A percentile compares a stretch with the other conserved stretches of the same genome.
These are phyloP conservation scores for Drosophila bunnanda DNA, from an alignment of 2,888 invertebrate genomes.

Conservation along the genomic window DNA sequence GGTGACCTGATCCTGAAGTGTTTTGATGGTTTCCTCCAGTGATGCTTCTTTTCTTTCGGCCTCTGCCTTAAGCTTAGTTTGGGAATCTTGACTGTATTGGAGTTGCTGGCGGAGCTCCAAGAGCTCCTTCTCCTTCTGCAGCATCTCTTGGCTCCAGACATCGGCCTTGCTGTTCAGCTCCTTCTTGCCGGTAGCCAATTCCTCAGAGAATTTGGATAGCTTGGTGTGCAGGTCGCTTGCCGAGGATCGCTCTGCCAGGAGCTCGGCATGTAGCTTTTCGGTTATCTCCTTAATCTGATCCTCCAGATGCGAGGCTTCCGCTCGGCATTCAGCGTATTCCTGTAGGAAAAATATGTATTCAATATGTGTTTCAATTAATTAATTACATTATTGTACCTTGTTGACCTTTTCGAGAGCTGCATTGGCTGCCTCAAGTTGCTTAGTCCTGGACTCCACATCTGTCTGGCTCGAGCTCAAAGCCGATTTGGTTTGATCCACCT, in stretches of 20 bases:
- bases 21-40: constrained; percentile 48
- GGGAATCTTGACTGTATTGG: constrained; percentile 56
- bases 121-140: constrained; percentile 66
- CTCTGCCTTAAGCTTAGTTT: constrained; percentile 53
- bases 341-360: background rate
- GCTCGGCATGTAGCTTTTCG: constrained; percentile 66
- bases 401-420: constrained; percentile 54
- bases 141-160: constrained; percentile 58
- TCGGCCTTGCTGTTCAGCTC: constrained; percentile 64
- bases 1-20: constrained; percentile 53
- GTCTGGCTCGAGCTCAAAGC: constrained; percentile 3
- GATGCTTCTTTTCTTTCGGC: constrained; percentile 29
- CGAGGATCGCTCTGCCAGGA: constrained; percentile 46
- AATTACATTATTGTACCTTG: constrained; percentile 4
- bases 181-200: constrained; percentile 62
- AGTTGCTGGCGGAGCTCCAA: constrained; percentile 69
- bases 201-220: constrained; percentile 64
- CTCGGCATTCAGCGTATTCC: constrained; percentile 51
- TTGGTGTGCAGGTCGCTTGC: constrained; percentile 61
- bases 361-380: no score
- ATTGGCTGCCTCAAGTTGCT: constrained; percentile 57
- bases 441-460: constrained; percentile 39
- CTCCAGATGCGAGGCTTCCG: constrained; percentile 86
- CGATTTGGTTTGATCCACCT: constrained; percentile 18
- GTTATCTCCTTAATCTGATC: constrained; percentile 85